These are phyloP conservation scores for Morelia viridis DNA, from an alignment of 2,797 vertebrate species.

Conservation along the genomic window DNA sequence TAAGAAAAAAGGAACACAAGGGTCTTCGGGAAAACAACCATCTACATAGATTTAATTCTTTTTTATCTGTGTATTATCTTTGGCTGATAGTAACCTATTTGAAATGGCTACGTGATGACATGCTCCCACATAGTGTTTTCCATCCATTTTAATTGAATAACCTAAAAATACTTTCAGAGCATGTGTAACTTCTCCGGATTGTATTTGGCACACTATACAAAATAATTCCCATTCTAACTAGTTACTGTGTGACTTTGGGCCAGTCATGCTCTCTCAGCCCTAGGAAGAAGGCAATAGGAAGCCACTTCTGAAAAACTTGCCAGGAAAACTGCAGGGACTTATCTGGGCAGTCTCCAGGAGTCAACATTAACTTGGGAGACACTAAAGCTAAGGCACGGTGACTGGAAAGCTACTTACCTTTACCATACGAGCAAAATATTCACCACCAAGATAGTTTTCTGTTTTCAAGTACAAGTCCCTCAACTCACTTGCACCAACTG, in stretches of 20 bases:
- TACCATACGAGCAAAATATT: constrained; percentile 95
- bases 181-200: background rate
- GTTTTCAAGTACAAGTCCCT: constrained; percentile 94
- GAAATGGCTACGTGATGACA: background rate
- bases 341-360: background rate
- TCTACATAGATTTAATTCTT: background rate
- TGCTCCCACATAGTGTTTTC: background rate
- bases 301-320: background rate
- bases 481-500: constrained; percentile 93
- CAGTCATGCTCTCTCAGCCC: background rate
- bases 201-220: background rate
- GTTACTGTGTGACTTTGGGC: background rate
- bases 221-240: background rate
- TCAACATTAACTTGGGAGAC: constrained; percentile 8
- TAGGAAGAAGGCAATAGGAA: background rate
- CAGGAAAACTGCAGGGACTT: background rate
- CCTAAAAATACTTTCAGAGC: background rate
- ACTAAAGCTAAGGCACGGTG: constrained; percentile 16
- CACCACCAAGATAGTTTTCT: constrained; percentile 91
- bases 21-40: background rate
- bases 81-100: background rate
- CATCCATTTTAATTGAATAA: background rate
- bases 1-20: background rate
- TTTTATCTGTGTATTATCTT: background rate
- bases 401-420: constrained; percentile 78